These are phyloP conservation scores for Notiomystis cincta DNA, from an alignment of 2,113 vertebrate genomes.

Conservation along the genomic window DNA sequence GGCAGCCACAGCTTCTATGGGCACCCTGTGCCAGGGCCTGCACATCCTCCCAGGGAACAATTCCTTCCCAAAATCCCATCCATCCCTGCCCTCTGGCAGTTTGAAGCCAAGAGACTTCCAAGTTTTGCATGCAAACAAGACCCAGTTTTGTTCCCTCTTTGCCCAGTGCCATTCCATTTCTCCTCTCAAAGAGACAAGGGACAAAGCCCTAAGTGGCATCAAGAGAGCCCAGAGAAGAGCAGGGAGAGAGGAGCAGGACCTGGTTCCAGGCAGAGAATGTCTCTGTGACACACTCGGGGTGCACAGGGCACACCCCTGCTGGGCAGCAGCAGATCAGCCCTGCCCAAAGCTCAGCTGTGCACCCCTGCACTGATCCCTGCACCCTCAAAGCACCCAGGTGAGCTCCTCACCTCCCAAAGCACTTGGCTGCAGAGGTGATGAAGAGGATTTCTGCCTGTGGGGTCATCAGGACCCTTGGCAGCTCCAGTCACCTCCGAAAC, in stretches of 20 bases:
- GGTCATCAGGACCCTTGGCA: neutral
- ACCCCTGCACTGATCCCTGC: fast-evolving
- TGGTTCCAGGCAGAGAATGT: neutral
- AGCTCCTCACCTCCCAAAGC: neutral
- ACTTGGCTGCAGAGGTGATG: too few species aligned
- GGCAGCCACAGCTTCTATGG: neutral
- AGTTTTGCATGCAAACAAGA: neutral
- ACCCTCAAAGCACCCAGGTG: neutral
- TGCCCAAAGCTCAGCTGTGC: neutral
- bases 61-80: neutral
- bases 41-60: neutral
- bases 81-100: neutral
- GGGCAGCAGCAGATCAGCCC: too few species aligned
- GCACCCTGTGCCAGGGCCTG: neutral
- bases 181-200: too few species aligned
- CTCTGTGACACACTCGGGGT: fast-evolving
- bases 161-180: neutral
- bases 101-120: neutral
- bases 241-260: neutral
- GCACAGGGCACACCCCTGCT: too few species aligned
- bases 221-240: fast-evolving
- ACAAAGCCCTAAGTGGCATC: neutral
- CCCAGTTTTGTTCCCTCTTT: neutral
- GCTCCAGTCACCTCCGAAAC: neutral
- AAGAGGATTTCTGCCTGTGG: too few species aligned